Percentiles rank a stretch among this genome's conserved stretches.
These are phyloP conservation scores for Orthosia gothica DNA, from an alignment of 2,888 invertebrate species.

Conservation along the genomic window DNA sequence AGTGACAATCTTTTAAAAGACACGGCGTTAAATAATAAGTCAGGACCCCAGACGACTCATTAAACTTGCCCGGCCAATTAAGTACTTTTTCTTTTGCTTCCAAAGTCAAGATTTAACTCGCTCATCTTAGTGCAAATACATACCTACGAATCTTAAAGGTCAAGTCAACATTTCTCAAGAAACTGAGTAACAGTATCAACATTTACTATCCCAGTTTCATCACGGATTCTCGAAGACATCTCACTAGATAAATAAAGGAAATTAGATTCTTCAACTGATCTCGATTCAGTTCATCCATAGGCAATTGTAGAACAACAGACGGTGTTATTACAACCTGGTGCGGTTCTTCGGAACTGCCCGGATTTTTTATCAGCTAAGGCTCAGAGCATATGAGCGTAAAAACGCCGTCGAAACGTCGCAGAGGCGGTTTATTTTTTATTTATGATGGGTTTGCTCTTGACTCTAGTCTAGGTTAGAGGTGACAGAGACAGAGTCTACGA, in stretches of 20 bases:
- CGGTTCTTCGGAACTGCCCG: not conserved
- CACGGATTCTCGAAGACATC: not conserved
- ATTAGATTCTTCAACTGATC: not conserved
- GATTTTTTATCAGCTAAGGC: conserved; percentile 7
- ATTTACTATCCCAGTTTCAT: conserved; percentile 7
- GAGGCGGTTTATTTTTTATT: no score
- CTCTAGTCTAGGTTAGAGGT: no score
- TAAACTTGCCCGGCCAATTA: not conserved
- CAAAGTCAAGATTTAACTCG: not conserved
- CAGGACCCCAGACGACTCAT: not conserved
- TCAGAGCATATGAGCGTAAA: not conserved
- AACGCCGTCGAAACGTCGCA: not conserved
- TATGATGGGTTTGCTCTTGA: no score
- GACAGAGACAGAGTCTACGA: no score
- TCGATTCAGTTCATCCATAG: conserved; percentile 13
- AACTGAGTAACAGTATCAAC: conserved; percentile 3
- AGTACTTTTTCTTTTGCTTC: not conserved
- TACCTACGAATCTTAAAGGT: not conserved
- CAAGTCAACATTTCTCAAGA: conserved; percentile 7
- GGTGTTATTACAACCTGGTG: conserved; percentile 23
- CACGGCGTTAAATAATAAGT: not conserved
- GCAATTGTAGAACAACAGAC: conserved; percentile 24
- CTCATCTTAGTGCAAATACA: not conserved
- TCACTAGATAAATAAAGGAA: not conserved
- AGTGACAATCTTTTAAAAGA: no score